phyloP scores from a whole-genome alignment of 1,140 invertebrate species.

The Kradibia gibbosae region DNA sequence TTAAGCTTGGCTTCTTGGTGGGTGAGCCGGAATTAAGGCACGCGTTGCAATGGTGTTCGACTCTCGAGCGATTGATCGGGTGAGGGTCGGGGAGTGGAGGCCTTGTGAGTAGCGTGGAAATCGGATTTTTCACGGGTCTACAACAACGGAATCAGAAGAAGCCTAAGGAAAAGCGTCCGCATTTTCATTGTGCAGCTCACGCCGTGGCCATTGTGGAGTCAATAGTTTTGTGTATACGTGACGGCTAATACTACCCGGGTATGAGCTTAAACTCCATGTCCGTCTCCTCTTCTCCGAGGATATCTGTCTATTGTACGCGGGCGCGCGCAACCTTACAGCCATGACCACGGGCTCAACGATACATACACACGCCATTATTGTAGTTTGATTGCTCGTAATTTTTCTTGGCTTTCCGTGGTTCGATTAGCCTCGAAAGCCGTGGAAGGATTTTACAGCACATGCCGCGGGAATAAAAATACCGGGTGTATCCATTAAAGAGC shows the following conservation, averaged over 20 bases:
- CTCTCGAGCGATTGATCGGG: constrained; percentile 35
- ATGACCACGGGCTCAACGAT: too few relatives aligned
- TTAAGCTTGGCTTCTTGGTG: neutral
- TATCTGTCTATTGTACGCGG: neutral
- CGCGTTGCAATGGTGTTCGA: constrained; percentile 24
- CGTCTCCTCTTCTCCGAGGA: neutral
- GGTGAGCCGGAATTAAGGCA: constrained; percentile 34
- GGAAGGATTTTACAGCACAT: neutral
- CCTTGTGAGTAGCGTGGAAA: constrained; percentile 20
- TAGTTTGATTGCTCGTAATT: constrained; percentile 23
- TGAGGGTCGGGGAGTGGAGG: neutral
- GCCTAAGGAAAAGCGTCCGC: constrained; percentile 27
- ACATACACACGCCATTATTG: constrained; percentile 18
- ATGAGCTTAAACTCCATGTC: constrained; percentile 10
- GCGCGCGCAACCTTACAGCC: too few relatives aligned
- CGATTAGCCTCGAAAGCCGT: neutral
- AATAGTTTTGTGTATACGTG: constrained; percentile 24
- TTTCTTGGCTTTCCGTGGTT: neutral
- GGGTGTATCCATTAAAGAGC: neutral
- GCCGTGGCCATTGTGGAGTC: constrained; percentile 16
- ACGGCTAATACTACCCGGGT: constrained; percentile 9
- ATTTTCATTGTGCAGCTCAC: constrained; percentile 28
- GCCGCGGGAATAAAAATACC: neutral
- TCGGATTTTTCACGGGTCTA: constrained; percentile 23
- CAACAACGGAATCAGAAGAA: neutral